Evolutionary conservation across 1,140 invertebrate genomes (phyloP), one percentile per base, ranked within the genome.

Genomic region (Drosophila pallidifrons): DNA sequence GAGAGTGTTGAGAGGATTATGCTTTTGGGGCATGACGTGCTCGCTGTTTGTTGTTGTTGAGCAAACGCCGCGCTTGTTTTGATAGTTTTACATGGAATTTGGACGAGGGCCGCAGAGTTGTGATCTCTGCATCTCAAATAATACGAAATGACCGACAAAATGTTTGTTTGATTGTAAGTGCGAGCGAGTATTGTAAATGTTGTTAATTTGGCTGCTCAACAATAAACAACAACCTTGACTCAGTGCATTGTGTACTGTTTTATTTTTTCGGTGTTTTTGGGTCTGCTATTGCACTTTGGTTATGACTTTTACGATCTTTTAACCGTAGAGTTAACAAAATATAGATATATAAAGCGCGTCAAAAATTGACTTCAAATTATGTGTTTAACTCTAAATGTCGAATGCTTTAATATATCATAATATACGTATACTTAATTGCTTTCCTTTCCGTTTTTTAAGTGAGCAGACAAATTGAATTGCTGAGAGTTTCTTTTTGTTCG

Each of bases 161-260:
- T 38, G 32, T 61, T 52, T 63, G 66, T 72, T 81, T 66, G 63
- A 30, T 63, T 49, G 57, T 64, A 38, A 38, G 35, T 38, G 35
- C 35, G 8, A 38, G 35, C 35, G 8, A 38, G 35, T 8, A 30
- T 63, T 52, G 57, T 64, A 76, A 77, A 77, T 35, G 73, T 47
- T 83, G 76, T 63, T 83, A 80, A 83, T 77, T 80, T 54, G 73
- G 55, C 76, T 73, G 77, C 69, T 75, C 2, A 13, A 51, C 60
- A 61, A 59, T 70, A 63, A 52, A 52, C 51, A 49, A 47, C 15
- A 60, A 35, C 80, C 80, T 79, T 83, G 54, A 46, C 38, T 60
- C 38, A 25, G 25, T 60, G 57, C 41, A 59, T 13, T 28, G 25
- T 51, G 6, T 32, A 32, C 11, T 35, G 45, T 13, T 13, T 3